Percentiles rank a stretch among this genome's conserved stretches.
These are phyloP conservation scores for Dendrolimus pini DNA, from an alignment of 2,888 invertebrate genomes.

Conservation along the genomic window DNA sequence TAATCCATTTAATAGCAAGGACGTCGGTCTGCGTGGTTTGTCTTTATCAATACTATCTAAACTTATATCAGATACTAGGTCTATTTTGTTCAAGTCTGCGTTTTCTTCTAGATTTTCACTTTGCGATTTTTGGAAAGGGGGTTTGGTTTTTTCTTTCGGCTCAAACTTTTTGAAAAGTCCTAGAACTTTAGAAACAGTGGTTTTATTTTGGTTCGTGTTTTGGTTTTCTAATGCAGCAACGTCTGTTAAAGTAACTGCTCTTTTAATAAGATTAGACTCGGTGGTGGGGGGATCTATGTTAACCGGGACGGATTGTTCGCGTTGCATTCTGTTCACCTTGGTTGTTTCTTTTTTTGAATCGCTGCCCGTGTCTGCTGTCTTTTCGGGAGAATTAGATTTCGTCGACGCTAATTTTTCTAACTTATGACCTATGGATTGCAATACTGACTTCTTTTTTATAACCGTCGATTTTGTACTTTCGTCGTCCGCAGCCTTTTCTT, in stretches of 20 bases:
- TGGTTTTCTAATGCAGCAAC: conserved; percentile 66
- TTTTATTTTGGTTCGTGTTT: conserved; percentile 69
- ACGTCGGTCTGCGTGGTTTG: conserved; percentile 73
- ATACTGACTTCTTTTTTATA: conserved; percentile 79
- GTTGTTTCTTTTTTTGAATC: conserved; percentile 43
- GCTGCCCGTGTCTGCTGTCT: conserved; percentile 43
- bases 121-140: conserved; percentile 36
- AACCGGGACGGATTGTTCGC: conserved; percentile 81
- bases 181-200: conserved; percentile 84
- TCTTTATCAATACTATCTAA: conserved; percentile 40
- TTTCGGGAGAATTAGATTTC: conserved; percentile 67
- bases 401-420: conserved; percentile 81
- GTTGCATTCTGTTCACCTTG: conserved; percentile 75
- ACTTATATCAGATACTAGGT: conserved; percentile 23
- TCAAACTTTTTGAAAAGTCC: conserved; percentile 86
- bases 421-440: conserved; percentile 87
- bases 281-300: conserved; percentile 70
- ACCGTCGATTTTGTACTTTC: conserved; percentile 41
- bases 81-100: conserved; percentile 24
- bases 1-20: conserved; percentile 71
- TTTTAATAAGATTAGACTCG: conserved; percentile 81
- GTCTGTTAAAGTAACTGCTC: conserved; percentile 84
- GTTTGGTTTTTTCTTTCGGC: conserved; percentile 70
- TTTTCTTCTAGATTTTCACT: conserved; percentile 29
- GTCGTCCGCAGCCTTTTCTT: conserved; percentile 52